Evolutionary conservation across 1,140 invertebrate genomes (phyloP), one percentile per base, ranked within the genome.

Genomic region (Drosophila leontia): DNA sequence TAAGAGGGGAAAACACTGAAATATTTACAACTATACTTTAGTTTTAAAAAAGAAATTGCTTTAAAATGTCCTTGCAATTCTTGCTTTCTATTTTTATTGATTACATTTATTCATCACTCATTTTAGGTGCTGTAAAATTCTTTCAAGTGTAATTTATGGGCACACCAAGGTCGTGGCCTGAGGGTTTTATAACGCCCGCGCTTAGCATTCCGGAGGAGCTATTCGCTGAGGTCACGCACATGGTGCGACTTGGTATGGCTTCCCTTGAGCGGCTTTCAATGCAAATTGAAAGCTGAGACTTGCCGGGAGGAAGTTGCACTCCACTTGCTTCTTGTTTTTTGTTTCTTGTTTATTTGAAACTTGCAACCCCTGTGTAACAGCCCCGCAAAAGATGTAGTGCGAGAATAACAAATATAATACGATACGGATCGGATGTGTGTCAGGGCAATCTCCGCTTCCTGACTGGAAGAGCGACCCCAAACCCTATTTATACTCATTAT

Each of bases 361-460:
- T 58, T 59, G 35, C 55, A 76, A 42, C 70, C 67, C 69, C 45
- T 29, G 7, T 19, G 41, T 48, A 29, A 41, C 51, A 71, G 53
- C 44, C 56, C 48, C 37, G 8, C 42, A 8, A 26, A 29, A 47
- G 37, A 55, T 53, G 57, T 39, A 26, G 19, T 23, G 23, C 35
- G 72, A 44, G 53, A 59, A 79, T 41, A 76, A 74, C 56, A 56
- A 56, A 64, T 37, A 74, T 63, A 81, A 88, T 84, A 57, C 74
- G 84, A 88, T 88, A 88, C 81, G 65, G 74, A 90, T 81, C 80
- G 85, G 85, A 88, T 72, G 85, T 78, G 51, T 74, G 74, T 71
- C 58, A 78, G 79, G 67, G 70, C 71, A 86, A 86, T 87, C 83
- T 77, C 50, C 37, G 57, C 80, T 90, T 88, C 80, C 84, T 84